Base-by-base conservation (phyloP, 35 echinoderm and acorn worm species). In the Diadema setosum region DNA sequence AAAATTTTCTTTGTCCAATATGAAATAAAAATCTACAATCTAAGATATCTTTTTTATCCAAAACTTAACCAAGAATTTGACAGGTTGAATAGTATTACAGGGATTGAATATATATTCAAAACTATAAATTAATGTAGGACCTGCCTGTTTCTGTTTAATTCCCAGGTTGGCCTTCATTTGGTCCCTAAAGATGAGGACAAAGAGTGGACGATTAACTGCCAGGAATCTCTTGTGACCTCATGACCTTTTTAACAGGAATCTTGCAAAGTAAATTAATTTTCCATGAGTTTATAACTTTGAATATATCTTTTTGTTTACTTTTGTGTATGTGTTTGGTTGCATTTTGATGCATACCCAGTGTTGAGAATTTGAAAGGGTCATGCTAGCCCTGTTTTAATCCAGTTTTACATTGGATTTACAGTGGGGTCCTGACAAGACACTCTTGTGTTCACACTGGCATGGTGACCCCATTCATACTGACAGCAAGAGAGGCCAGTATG, bases 91-190 rank as follows among this genome's bases (percentile, higher is more conserved):
- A n/a, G n/a, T n/a, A n/a, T n/a, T n/a, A n/a, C n/a, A n/a, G n/a
- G n/a, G n/a, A n/a, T n/a, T n/a, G n/a, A n/a, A n/a, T n/a, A n/a
- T n/a, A n/a, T n/a, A n/a, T n/a, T n/a, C n/a, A n/a, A n/a, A n/a
- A n/a, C n/a, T n/a, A n/a, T n/a, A n/a, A n/a, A n/a, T n/a, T n/a
- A n/a, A n/a, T 70, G 11, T 8, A 23, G 18, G 32, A 31, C 6
- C 32, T 39, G 17, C 31, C 44, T 49, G 8, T 21, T 41, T 35
- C 24, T 84, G 52, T 84, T 83, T 45, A 5, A 46, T 57, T 85
- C 39, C 12, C 37, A 94, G 93, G 74, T 94, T 58, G 93, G 81
- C 23, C 87, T 90, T 86, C 87, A 94, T 39, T 63, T 94, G 31
- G 89, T 94, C 75, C 93, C 93, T 15, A 45, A 76, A 21, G 88